Percentiles rank a stretch among this genome's conserved stretches.
Conservation (phyloP, 2,113 vertebrate species). For the Muntiacus reevesi region DNA sequence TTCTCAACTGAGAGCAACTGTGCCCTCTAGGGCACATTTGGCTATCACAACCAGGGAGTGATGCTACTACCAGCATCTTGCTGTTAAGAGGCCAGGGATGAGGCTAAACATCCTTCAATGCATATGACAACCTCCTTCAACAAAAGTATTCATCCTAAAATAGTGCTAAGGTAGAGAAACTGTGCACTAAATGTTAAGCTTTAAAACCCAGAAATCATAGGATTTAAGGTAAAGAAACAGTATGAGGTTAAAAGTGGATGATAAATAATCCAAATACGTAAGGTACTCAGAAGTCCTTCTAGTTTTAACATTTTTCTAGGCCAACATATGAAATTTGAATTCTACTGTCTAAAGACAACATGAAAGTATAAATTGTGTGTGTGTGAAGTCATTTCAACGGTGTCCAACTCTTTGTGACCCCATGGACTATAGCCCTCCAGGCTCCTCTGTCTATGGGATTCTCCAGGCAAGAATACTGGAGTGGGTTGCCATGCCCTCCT, state of each 20-base stretch:
- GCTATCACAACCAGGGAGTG: neutral
- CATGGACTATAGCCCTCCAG: neutral
- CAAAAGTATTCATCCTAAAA: neutral
- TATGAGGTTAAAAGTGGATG: neutral
- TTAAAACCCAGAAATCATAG: neutral
- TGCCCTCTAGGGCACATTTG: neutral
- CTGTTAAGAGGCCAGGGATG: neutral
- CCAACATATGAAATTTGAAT: neutral
- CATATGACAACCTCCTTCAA: neutral
- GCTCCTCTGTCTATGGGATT: neutral
- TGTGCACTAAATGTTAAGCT: neutral
- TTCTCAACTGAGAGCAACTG: neutral
- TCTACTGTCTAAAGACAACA: neutral
- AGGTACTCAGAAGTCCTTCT: neutral
- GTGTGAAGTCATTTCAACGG: neutral
- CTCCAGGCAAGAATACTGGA: neutral
- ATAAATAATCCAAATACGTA: neutral
- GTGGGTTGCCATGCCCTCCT: neutral
- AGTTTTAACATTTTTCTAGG: conserved; percentile 28
- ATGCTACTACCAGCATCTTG: neutral
- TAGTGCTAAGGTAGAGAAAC: neutral
- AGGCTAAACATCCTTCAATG: neutral
- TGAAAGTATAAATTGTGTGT: neutral
- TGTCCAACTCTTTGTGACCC: neutral
- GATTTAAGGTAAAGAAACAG: neutral